phyloP scores from a whole-genome alignment of 2,888 invertebrate genomes.

The Sipha maydis region DNA sequence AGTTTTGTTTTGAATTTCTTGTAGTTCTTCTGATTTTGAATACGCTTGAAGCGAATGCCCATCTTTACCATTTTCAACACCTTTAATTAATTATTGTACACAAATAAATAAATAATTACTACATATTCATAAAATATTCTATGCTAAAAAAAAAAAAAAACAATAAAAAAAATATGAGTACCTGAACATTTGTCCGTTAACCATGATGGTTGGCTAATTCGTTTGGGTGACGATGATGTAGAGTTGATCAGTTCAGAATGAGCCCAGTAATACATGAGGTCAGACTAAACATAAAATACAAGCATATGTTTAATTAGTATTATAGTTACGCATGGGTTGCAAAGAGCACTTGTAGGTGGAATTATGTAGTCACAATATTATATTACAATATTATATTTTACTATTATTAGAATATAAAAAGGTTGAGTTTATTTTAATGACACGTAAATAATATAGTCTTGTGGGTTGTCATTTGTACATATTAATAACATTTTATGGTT shows the following conservation, averaged over 20 bases:
- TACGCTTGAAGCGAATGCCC: constrained; percentile 11
- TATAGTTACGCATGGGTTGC: constrained; percentile 7
- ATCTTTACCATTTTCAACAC: constrained; percentile 38
- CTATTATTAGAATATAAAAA: neutral
- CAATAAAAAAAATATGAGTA: neutral
- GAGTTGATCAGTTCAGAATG: constrained; percentile 79
- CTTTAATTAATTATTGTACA: constrained; percentile 13
- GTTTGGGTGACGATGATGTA: constrained; percentile 77
- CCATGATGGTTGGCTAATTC: constrained; percentile 79
- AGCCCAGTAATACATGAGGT: constrained; percentile 91
- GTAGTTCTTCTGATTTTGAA: constrained; percentile 49
- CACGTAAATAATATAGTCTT: constrained; percentile 3
- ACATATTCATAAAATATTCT: neutral
- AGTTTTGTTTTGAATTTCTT: constrained; percentile 57
- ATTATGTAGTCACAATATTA: constrained; percentile 27
- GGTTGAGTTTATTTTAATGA: constrained; percentile 19
- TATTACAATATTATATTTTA: constrained; percentile 37
- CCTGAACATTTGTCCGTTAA: constrained; percentile 43
- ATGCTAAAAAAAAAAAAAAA: neutral
- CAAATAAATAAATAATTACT: neutral
- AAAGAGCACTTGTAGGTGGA: neutral
- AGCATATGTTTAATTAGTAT: constrained; percentile 38
- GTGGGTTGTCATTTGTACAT: constrained; percentile 20
- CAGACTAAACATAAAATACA: constrained; percentile 74
- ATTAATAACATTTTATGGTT: constrained; percentile 7